A percentile compares a stretch with the other conserved stretches of the same genome.
These are phyloP conservation scores for Graptemys geographica DNA, from an alignment of 2,797 vertebrate species.

Conservation along the genomic window DNA sequence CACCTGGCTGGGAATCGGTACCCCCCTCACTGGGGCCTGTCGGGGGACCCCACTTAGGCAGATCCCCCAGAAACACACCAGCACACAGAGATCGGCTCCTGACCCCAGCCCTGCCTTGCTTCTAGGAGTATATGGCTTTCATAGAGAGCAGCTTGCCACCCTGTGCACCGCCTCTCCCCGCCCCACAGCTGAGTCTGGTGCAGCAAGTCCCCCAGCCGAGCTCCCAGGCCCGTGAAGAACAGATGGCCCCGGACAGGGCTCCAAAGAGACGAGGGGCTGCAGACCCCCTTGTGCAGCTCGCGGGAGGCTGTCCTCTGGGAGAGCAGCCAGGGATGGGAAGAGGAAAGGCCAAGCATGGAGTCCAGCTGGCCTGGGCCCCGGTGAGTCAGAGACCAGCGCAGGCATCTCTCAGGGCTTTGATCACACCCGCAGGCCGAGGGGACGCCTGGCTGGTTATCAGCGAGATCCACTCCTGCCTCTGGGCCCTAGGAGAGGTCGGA, in stretches of 20 bases:
- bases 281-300: not conserved
- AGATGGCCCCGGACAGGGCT: not conserved
- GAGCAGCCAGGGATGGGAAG: not conserved
- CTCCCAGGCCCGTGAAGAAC: not conserved
- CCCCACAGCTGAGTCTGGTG: not conserved
- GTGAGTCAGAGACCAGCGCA: not conserved
- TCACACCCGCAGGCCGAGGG: not conserved
- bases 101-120: not conserved
- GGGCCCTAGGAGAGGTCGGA: not conserved
- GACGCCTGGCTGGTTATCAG: not conserved
- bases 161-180: not conserved
- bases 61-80: not conserved
- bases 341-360: not conserved
- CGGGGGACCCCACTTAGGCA: not conserved
- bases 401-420: not conserved
- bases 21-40: not conserved
- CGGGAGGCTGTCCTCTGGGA: not conserved
- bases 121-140: not conserved
- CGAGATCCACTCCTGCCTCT: conserved; percentile 22
- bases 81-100: not conserved
- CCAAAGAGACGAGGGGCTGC: not conserved
- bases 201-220: not conserved
- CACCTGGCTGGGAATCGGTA: not conserved
- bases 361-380: not conserved
- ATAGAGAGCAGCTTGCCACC: not conserved